Evolutionary conservation across 2,888 invertebrate genomes (phyloP), one percentile per base, ranked within the genome.

Genomic region (Dichetophora obliterata): DNA sequence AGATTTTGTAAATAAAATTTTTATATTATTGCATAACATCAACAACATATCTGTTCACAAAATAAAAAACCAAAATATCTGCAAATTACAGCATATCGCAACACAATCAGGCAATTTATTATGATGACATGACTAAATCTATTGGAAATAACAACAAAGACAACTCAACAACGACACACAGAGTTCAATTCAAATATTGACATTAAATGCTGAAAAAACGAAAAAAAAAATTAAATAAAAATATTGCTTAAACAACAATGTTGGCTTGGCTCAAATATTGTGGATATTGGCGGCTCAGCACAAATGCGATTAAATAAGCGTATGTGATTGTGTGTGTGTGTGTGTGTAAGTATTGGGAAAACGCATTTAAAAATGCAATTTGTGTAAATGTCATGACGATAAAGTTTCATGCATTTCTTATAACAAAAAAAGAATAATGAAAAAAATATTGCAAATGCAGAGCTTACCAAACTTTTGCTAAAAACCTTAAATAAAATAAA

Each of bases 51-150:
- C 52, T 77, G 5, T 57, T 75, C n/a, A n/a, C n/a, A 76, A 48
- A 19, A 69, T 37, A 37, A 70, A 65, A 54, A 68, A 5, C 63
- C 48, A 74, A 63, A 80, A 37, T 69, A 76, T 71, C 71, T 77
- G 76, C 77, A 75, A 81, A 80, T 79, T 77, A 80, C 79, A 77
- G 78, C 75, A 79, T 52, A 71, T 65, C 52, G 68, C 73, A 81
- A 81, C 78, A 81, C 80, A 81, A 80, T 79, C 80, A 79, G 79
- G 81, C 80, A 80, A 80, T 81, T 81, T 81, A 81, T 81, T 81
- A 81, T 80, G 81, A 81, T 79, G 73, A 80, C 75, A 70, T 80
- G 81, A 78, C 77, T 77, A 76, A 81, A 81, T 79, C 80, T 78
- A 80, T 79, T 80, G 76, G 77, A 78, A 78, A 77, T 78, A 77